phyloP scores from a whole-genome alignment of 2,797 vertebrate genomes.

The Premnoplex brunnescens region DNA sequence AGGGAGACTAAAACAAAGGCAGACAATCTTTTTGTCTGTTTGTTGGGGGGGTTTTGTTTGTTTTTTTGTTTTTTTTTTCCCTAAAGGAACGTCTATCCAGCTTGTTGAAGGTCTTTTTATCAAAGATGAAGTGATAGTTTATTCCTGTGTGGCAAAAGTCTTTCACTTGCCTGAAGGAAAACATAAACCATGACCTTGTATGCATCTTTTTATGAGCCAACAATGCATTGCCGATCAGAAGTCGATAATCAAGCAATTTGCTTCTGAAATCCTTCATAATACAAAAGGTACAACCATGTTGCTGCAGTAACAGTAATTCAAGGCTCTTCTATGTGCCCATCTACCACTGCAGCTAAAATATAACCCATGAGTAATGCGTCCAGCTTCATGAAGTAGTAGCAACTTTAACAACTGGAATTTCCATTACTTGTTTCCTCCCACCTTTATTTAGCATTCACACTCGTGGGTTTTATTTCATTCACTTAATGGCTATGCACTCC shows the following conservation, averaged over 20 bases:
- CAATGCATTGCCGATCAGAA: background rate
- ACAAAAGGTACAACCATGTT: background rate
- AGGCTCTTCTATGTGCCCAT: background rate
- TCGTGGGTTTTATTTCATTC: slow-evolving; percentile 18
- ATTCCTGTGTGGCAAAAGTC: background rate
- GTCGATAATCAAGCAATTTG: background rate
- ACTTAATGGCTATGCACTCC: background rate
- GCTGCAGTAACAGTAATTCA: background rate
- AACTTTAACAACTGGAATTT: slow-evolving; percentile 38
- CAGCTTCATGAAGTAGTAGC: background rate
- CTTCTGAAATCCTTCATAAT: background rate
- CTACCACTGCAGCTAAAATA: background rate
- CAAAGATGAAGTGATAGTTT: background rate
- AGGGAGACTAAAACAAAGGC: background rate
- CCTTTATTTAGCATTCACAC: slow-evolving; percentile 3
- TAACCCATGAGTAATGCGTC: background rate
- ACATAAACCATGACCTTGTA: background rate
- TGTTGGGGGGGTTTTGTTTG: no score
- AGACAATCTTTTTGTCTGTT: background rate
- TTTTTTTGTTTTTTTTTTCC: no score
- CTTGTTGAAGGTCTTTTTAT: background rate
- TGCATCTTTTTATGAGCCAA: background rate
- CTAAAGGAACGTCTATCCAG: background rate
- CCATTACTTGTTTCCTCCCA: slow-evolving; percentile 46
- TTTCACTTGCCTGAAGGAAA: background rate